Evolutionary conservation across 2,113 vertebrate species (phyloP).

Genomic region (Grus americana): DNA sequence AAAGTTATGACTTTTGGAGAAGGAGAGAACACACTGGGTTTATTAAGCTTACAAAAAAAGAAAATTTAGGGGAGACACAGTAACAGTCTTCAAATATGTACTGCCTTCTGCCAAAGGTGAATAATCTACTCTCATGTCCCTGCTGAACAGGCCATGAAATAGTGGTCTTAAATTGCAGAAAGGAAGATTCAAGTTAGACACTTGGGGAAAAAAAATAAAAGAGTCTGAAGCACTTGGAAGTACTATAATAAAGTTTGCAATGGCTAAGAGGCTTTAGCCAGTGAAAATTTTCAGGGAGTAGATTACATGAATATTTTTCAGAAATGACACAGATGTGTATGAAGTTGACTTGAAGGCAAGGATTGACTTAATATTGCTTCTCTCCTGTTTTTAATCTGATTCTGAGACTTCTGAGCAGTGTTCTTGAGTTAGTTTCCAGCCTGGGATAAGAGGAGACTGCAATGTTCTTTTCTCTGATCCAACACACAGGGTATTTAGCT

Average conservation of each 20-base stretch:
- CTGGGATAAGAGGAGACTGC: neutral
- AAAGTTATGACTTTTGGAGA: neutral
- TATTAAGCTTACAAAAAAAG: neutral
- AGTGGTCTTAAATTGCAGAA: neutral
- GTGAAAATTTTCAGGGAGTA: neutral
- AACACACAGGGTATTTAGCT: neutral
- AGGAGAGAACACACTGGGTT: neutral
- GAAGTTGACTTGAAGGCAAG: neutral
- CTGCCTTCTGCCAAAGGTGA: neutral
- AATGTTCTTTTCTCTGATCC: neutral
- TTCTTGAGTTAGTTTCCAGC: neutral
- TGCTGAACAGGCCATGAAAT: neutral
- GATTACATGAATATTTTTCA: neutral
- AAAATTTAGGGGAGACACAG: neutral
- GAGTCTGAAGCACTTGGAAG: neutral
- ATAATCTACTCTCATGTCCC: neutral
- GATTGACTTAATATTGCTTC: neutral
- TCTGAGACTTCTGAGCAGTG: neutral
- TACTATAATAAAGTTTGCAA: neutral
- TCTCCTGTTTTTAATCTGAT: neutral
- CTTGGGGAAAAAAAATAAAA: accelerated
- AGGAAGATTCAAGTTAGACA: neutral
- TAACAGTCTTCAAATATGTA: neutral
- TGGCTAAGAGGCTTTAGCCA: neutral
- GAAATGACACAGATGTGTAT: neutral